Conservation (phyloP, 2,113 vertebrate genomes). For the Aegotheles bennettii region DNA sequence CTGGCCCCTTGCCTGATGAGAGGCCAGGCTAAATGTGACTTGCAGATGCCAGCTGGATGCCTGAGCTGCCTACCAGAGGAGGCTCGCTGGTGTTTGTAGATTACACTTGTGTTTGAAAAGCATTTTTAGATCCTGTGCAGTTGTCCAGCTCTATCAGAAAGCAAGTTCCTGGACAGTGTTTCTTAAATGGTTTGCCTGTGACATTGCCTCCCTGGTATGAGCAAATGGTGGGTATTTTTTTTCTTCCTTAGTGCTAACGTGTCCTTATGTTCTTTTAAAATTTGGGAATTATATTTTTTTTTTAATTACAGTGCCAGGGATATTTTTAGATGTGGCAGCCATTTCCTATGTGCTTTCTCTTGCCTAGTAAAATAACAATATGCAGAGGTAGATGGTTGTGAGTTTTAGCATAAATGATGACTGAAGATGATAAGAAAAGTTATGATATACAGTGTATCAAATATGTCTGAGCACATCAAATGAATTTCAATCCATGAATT, state of each 20-base stretch:
- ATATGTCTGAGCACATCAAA: not conserved
- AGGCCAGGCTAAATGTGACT: not conserved
- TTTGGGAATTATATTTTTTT: too few species aligned
- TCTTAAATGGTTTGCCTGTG: not conserved
- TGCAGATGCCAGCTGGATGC: conserved; percentile 9
- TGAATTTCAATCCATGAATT: not conserved
- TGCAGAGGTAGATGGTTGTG: not conserved
- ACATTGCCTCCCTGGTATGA: not conserved
- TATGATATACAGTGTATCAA: not conserved
- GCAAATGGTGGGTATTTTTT: not conserved
- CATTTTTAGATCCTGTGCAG: conserved; percentile 21
- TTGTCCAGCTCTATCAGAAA: conserved; percentile 28
- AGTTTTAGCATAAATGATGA: not conserved
- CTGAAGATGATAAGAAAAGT: not conserved
- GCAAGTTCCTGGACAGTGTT: not conserved
- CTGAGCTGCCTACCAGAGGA: conserved; percentile 5
- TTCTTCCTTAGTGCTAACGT: not conserved
- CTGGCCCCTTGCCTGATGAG: not conserved
- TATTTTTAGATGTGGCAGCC: not conserved
- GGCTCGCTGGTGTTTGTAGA: not conserved
- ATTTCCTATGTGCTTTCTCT: not conserved
- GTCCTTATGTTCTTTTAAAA: not conserved
- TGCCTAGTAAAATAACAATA: not conserved
- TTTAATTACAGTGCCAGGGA: not conserved
- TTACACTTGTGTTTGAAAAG: not conserved